phyloP scores from a whole-genome alignment of 2,888 invertebrate species.

The Drosophila falleni region DNA sequence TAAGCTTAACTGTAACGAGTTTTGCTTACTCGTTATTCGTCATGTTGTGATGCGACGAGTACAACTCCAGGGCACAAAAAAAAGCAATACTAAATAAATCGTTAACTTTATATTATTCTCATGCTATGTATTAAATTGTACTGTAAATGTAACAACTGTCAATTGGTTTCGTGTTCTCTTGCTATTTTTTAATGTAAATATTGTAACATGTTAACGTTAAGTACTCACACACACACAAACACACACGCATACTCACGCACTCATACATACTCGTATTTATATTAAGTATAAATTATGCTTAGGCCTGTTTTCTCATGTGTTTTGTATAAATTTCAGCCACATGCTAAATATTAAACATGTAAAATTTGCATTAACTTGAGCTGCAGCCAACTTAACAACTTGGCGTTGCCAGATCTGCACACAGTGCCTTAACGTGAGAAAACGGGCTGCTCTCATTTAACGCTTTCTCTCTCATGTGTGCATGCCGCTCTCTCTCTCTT shows the following conservation, averaged over 20 bases:
- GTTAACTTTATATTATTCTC: conserved; percentile 3
- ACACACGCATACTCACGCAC: conserved; percentile 1
- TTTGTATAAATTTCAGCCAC: background rate
- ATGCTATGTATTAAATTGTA: conserved; percentile 20
- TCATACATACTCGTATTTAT: background rate
- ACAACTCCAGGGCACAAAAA: conserved; percentile 61
- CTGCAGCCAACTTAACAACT: conserved; percentile 5
- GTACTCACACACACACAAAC: conserved; percentile 12
- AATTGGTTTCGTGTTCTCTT: conserved; percentile 48
- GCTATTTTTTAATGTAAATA: conserved; percentile 39
- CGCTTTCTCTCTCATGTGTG: conserved; percentile 12
- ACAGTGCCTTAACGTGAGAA: background rate
- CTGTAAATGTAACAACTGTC: conserved; percentile 44
- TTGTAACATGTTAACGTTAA: conserved; percentile 32
- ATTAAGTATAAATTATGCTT: background rate
- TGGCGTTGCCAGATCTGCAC: conserved; percentile 10
- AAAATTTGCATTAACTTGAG: background rate
- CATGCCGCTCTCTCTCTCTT: conserved; percentile 14
- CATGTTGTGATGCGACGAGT: conserved; percentile 67
- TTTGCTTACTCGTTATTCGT: conserved; percentile 58
- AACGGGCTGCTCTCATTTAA: conserved; percentile 2
- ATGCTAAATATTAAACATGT: background rate
- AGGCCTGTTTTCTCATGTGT: conserved; percentile 12
- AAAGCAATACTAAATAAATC: conserved; percentile 9
- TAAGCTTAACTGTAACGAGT: conserved; percentile 31